Conservation (phyloP, 2,888 invertebrate species). For the Cosmorhoe ocellata region DNA sequence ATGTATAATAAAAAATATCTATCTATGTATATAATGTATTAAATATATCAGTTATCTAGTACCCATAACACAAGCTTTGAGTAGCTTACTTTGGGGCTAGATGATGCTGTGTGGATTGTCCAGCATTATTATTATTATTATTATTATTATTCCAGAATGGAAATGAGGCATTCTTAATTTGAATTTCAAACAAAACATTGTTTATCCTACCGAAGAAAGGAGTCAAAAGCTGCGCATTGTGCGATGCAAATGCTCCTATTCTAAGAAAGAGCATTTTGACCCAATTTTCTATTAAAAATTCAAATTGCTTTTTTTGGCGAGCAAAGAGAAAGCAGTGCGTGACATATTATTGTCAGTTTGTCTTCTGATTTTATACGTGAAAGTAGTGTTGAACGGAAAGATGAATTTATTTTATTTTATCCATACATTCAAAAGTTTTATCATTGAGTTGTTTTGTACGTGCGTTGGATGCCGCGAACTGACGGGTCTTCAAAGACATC, state of each 20-base stretch:
- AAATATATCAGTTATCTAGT: no score
- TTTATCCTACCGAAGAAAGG: conserved; percentile 28
- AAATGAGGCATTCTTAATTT: conserved; percentile 26
- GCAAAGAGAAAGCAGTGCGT: conserved; percentile 69
- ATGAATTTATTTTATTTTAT: conserved; percentile 43
- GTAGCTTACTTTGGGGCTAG: no score
- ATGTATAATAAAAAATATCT: no score
- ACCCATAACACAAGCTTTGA: no score
- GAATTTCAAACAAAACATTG: conserved; percentile 33
- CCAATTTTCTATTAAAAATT: conserved; percentile 77
- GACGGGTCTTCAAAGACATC: conserved; percentile 45
- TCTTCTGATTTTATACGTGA: conserved; percentile 59
- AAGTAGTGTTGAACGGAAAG: conserved; percentile 62
- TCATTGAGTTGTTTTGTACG: neutral
- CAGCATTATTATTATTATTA: no score
- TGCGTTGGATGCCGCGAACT: conserved; percentile 45
- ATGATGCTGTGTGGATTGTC: no score
- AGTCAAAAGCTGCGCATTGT: conserved; percentile 35
- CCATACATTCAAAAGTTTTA: conserved; percentile 1
- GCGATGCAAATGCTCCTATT: conserved; percentile 49
- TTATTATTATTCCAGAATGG: conserved; percentile 26
- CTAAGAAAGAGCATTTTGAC: conserved; percentile 64
- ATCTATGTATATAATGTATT: no score
- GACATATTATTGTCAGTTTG: conserved; percentile 56
- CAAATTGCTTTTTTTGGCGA: conserved; percentile 76